Conservation (phyloP, 2,888 invertebrate species). For the Callosobruchus maculatus region DNA sequence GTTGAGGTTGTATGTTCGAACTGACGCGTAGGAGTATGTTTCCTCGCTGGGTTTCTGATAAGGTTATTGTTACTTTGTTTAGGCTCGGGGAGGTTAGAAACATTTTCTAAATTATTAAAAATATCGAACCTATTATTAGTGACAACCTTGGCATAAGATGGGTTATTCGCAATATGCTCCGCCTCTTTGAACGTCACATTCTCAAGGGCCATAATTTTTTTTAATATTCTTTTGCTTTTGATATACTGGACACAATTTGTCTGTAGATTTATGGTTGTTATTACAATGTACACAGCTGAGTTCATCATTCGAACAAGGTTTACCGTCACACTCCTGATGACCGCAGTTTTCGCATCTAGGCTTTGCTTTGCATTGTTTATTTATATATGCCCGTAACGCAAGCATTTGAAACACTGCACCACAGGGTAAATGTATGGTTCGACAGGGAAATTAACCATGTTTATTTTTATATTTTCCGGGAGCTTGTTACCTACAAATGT, state of each 20-base stretch:
- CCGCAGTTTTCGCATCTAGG: neutral
- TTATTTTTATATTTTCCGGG: neutral
- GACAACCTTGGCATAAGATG: constrained; percentile 6
- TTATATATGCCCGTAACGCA: constrained; percentile 5
- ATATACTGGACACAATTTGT: constrained; percentile 3
- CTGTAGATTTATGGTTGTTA: neutral
- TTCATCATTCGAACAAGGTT: neutral
- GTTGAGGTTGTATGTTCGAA: neutral
- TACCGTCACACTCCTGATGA: neutral
- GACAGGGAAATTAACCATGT: neutral
- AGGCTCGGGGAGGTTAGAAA: neutral
- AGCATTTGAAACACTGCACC: constrained; percentile 1
- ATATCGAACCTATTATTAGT: constrained; percentile 6
- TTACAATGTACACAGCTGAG: neutral
- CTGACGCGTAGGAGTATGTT: neutral
- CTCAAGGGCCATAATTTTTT: constrained; percentile 2
- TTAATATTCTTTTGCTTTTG: constrained; percentile 4
- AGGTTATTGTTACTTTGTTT: neutral
- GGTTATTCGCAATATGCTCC: constrained; percentile 5
- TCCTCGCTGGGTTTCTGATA: neutral
- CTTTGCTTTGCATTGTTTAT: constrained; percentile 1
- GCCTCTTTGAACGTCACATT: constrained; percentile 5
- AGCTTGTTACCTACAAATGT: neutral
- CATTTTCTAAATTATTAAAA: neutral
- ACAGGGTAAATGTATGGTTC: neutral